Conservation (phyloP, 2,113 vertebrate species). For the Zosterops japonicus region DNA sequence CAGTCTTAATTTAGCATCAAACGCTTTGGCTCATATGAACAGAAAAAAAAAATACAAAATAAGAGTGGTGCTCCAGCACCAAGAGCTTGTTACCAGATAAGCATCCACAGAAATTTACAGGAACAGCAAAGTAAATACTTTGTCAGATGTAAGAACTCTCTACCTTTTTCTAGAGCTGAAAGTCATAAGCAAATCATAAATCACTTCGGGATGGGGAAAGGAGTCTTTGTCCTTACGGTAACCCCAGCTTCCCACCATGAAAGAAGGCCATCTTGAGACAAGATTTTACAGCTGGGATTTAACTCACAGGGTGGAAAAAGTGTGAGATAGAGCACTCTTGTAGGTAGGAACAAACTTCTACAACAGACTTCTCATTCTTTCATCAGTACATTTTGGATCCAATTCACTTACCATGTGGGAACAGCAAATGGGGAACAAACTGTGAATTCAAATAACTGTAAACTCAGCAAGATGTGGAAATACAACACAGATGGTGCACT, state of each 20-base stretch:
- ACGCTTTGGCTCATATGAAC: not conserved
- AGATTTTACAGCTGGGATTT: slow-evolving; percentile 43
- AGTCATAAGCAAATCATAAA: slow-evolving; percentile 13
- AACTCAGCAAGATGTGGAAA: slow-evolving; percentile 69
- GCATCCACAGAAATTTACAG: not conserved
- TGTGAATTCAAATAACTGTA: slow-evolving; percentile 66
- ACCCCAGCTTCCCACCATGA: slow-evolving; percentile 15
- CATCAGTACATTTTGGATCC: slow-evolving; percentile 47
- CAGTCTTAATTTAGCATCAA: not conserved
- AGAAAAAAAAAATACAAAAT: not conserved
- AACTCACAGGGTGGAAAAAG: not conserved
- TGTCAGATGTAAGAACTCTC: not conserved
- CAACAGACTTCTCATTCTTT: slow-evolving; percentile 53
- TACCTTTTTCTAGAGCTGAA: not conserved
- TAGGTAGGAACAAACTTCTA: slow-evolving; percentile 42
- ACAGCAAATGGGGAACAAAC: slow-evolving; percentile 62
- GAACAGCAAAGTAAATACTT: not conserved
- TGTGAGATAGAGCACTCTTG: not conserved
- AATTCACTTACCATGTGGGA: slow-evolving; percentile 68
- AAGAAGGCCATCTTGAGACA: not conserved
- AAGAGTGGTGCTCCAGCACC: not conserved
- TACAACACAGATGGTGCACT: slow-evolving; percentile 62
- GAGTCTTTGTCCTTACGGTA: not conserved
- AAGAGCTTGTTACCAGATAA: not conserved
- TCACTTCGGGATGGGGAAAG: not conserved